Conservation (phyloP, 2,888 invertebrate species). For the Bhutanitis thaidina region DNA sequence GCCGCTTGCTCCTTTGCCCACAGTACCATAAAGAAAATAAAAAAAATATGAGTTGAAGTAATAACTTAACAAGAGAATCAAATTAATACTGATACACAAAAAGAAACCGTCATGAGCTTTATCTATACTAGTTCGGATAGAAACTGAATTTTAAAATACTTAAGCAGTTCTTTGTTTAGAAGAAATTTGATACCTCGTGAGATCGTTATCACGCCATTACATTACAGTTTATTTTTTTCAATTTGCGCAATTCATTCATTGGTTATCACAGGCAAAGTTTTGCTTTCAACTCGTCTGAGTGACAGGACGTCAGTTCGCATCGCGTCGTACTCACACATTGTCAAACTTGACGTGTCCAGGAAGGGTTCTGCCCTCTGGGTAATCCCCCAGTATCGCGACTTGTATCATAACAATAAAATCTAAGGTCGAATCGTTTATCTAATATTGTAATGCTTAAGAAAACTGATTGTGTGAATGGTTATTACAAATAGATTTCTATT, state of each 20-base stretch:
- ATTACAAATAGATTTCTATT: too few species aligned
- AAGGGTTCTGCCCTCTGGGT: conserved; percentile 3
- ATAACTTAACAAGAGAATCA: too few species aligned
- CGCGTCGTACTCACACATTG: conserved; percentile 9
- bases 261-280: background rate
- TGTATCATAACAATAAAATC: conserved; percentile 3
- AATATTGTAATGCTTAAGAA: conserved; percentile 28
- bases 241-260: conserved; percentile 13
- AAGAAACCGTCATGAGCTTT: too few species aligned
- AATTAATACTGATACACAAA: too few species aligned
- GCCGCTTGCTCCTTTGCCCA: too few species aligned
- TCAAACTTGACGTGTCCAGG: background rate
- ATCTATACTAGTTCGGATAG: too few species aligned
- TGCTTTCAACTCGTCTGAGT: conserved; percentile 1
- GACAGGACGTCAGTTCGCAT: conserved; percentile 12
- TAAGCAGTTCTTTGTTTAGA: background rate
- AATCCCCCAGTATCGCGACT: background rate
- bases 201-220: conserved; percentile 1
- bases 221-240: conserved; percentile 7
- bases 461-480: conserved; percentile 18
- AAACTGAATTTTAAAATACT: too few species aligned
- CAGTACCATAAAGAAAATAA: too few species aligned
- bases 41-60: too few species aligned
- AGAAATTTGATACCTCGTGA: conserved; percentile 12
- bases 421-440: conserved; percentile 14